phyloP scores from a whole-genome alignment of 2,888 invertebrate genomes.

The Lampropteryx suffumata region DNA sequence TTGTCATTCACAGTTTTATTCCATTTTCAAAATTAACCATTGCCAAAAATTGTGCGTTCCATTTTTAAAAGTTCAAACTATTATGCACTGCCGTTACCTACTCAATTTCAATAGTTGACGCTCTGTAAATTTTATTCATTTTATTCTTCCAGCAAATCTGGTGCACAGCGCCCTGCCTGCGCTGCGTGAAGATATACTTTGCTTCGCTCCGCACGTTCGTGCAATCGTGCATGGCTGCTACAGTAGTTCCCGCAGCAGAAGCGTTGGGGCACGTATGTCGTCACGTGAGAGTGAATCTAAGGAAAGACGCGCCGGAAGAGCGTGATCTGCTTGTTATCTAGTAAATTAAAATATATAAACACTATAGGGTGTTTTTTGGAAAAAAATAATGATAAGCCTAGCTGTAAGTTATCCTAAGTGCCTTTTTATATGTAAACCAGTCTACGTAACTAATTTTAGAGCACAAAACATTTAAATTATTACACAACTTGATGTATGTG shows the following conservation, averaged over 20 bases:
- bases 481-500: constrained; percentile 1
- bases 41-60: no score
- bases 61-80: no score
- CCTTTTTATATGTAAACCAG: constrained; percentile 14
- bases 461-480: constrained; percentile 10
- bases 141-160: constrained; percentile 87
- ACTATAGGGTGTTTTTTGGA: no score
- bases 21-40: no score
- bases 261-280: constrained; percentile 84
- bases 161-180: constrained; percentile 86
- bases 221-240: constrained; percentile 82
- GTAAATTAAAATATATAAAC: neutral
- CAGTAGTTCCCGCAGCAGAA: constrained; percentile 84
- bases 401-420: constrained; percentile 16
- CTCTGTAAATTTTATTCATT: neutral
- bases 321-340: constrained; percentile 65
- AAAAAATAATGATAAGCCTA: neutral
- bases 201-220: constrained; percentile 83
- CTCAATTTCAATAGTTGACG: no score
- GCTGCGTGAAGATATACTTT: constrained; percentile 86
- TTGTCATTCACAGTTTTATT: no score
- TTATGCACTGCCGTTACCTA: no score
- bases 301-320: constrained; percentile 80
- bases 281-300: constrained; percentile 82
- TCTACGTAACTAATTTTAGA: constrained; percentile 1